These are phyloP conservation scores for Cuniculus paca DNA, from an alignment of 2,797 vertebrate species.

Conservation along the genomic window DNA sequence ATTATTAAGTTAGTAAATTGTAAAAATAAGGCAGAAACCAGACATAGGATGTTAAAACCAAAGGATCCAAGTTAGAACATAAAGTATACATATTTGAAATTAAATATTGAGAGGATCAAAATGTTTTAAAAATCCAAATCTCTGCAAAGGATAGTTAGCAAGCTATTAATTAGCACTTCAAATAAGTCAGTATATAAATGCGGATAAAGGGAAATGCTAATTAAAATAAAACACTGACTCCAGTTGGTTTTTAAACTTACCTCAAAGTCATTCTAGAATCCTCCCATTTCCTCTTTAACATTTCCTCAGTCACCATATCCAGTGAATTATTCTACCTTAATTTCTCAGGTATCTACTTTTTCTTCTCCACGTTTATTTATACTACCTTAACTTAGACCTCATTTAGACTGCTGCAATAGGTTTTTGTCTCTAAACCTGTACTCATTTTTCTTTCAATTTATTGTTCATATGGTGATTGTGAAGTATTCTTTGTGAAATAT, in stretches of 20 bases:
- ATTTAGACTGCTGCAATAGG: background rate
- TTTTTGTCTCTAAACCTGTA: background rate
- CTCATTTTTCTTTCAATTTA: constrained; percentile 8
- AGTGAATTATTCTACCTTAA: background rate
- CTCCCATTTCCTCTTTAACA: constrained; percentile 1
- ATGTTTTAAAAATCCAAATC: constrained; percentile 60
- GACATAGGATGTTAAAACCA: constrained; percentile 60
- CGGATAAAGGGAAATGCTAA: constrained; percentile 7
- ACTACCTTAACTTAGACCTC: constrained; percentile 11
- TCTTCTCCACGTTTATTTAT: background rate
- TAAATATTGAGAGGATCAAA: constrained; percentile 65
- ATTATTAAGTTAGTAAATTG: constrained; percentile 74
- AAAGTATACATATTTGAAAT: constrained; percentile 53
- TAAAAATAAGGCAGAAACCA: constrained; percentile 66
- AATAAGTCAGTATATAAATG: constrained; percentile 54
- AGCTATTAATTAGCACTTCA: constrained; percentile 61
- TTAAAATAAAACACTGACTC: constrained; percentile 1
- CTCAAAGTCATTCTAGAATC: constrained; percentile 6
- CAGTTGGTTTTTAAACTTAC: constrained; percentile 46
- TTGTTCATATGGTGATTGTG: background rate
- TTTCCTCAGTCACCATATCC: constrained; percentile 4
- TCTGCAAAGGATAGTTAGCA: constrained; percentile 52
- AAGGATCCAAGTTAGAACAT: constrained; percentile 66
- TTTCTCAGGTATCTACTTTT: background rate
- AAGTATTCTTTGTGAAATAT: constrained; percentile 52